A percentile compares a stretch with the other conserved stretches of the same genome.
phyloP scores from a whole-genome alignment of 2,888 invertebrate species.

The Leptogaster cylindrica region DNA sequence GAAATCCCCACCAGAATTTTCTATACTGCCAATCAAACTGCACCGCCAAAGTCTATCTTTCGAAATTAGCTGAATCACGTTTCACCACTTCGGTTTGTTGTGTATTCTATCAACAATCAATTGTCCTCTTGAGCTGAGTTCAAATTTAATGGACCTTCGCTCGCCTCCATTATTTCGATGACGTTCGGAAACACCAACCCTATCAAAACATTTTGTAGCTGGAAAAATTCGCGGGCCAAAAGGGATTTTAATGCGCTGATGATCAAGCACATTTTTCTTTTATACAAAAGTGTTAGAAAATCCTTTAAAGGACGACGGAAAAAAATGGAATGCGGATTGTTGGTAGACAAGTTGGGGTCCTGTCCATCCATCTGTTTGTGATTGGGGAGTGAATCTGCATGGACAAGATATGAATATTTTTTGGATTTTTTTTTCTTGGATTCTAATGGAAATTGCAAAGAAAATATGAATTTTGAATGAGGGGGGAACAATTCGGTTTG shows the following conservation, averaged over 20 bases:
- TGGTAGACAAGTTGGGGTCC: neutral
- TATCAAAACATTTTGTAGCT: conserved; percentile 26
- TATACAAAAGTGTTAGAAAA: conserved; percentile 22
- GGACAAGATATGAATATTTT: conserved; percentile 21
- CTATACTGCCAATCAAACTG: conserved; percentile 3
- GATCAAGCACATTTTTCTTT: conserved; percentile 33
- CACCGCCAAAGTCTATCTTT: neutral
- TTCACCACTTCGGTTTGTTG: conserved; percentile 24
- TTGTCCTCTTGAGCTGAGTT: conserved; percentile 31
- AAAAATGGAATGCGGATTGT: neutral
- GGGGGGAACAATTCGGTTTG: neutral
- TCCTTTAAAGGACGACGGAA: neutral
- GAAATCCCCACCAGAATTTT: too few species aligned
- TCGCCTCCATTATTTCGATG: conserved; percentile 35
- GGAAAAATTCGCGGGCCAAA: neutral
- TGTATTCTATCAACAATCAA: conserved; percentile 38
- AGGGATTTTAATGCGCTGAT: conserved; percentile 7
- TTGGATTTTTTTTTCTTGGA: neutral
- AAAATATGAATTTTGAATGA: conserved; percentile 18
- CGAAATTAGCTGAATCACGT: conserved; percentile 13
- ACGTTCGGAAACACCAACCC: conserved; percentile 31
- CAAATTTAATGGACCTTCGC: conserved; percentile 37
- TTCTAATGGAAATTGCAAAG: conserved; percentile 33
- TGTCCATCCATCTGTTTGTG: conserved; percentile 16
- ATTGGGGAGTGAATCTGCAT: conserved; percentile 12